Base-by-base conservation (phyloP, 1,140 invertebrate genomes). In the Anthonomus grandis region DNA sequence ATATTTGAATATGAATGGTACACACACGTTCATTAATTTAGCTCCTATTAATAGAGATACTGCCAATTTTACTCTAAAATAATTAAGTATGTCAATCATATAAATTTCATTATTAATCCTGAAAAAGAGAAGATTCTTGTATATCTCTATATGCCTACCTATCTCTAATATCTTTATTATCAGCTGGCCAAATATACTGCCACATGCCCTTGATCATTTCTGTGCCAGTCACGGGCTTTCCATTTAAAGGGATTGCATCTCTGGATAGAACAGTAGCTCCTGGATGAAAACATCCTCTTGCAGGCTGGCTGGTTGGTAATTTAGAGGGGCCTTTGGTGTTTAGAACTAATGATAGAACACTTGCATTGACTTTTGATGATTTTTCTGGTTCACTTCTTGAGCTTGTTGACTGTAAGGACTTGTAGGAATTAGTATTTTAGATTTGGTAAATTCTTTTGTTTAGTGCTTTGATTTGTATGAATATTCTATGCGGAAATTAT, bases 1-100 rank as follows among this genome's bases (percentile, higher is more conserved):
- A 74, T 94, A 88, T 76, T 98, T 98, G 71, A 99, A 97, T 44
- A 98, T 77, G 76, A 98, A 98, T n/a, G 97, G 97, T 4, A 99
- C 95, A 60, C 83, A 78, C 2, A 98, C 93, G 71, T 95, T 98
- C 58, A 97, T 70, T 21, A 94, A 68, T 78, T 96, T 93, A 19
- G 91, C 90, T 31, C 86, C 84, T 41, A 89, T 80, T 22, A 94
- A 74, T 38, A 95, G 77, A 34, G 84, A 81, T 18, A 98, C 62
- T 8, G 97, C 93, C 25, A 93, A 65, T 65, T 90, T 81, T 12
- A 99, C 97, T 59, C 57, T 52, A 21, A 13, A 57, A 57, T 39
- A 12, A 12, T 23, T 1, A 21, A n/a, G n/a, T n/a, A n/a, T n/a
- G n/a, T n/a, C n/a, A n/a, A n/a, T n/a, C n/a, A n/a, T n/a, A n/a